Evolutionary conservation across 2,113 vertebrate species (phyloP), one percentile per base, ranked within the genome.

Genomic region (Trinectes maculatus): DNA sequence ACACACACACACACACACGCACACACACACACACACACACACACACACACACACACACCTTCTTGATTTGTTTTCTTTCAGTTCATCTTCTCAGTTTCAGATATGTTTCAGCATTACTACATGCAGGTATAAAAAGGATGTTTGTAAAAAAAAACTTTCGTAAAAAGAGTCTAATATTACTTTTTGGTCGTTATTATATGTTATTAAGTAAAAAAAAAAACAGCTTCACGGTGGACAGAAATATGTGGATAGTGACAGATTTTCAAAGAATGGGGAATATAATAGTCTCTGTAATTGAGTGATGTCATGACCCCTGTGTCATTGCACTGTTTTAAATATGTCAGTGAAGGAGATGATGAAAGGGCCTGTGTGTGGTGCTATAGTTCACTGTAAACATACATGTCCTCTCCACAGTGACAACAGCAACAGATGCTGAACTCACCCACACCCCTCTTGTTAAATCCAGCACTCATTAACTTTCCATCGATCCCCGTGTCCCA

Each of bases 151-250:
- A 95, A 95, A 96, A 96, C n/a, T n/a, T n/a, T n/a, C n/a, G n/a
- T n/a, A 90, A 86, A 80, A 74, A 86, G 67, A 91, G 89, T 89
- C 59, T 84, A 91, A 91, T 92, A 94, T 95, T n/a, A n/a, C 97
- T 96, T 96, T 95, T 95, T 98, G 96, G 90, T 94, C 94, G 94
- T 96, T n/a, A n/a, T n/a, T n/a, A n/a, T n/a, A n/a, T n/a, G n/a
- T n/a, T n/a, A n/a, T n/a, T n/a, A n/a, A n/a, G n/a, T n/a, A n/a
- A n/a, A n/a, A n/a, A n/a, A n/a, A n/a, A n/a, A n/a, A n/a, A n/a
- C 16, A 39, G n/a, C 36, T 42, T 71, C 31, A 42, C 25, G 19
- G 16, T 15, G 39, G 19, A 42, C 40, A 19, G 13, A 46, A 47
- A 58, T 36, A 16, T 2, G 6, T 40, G 7, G 19, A 47, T n/a